Evolutionary conservation across 2,797 vertebrate genomes (phyloP).

Genomic region (Neopelma chrysocephalum): DNA sequence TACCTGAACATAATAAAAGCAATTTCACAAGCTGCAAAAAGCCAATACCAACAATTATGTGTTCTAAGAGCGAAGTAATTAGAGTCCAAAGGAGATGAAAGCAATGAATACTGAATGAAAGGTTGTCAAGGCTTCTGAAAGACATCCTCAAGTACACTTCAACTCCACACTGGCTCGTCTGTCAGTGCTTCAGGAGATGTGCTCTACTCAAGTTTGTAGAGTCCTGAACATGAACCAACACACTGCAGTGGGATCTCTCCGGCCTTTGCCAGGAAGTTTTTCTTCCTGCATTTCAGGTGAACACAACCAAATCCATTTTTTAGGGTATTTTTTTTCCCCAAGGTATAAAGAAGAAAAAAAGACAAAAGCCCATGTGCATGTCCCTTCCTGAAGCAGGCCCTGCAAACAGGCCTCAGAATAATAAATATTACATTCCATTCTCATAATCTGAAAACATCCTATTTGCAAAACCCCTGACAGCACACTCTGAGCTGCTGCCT

Average conservation of each 20-base stretch:
- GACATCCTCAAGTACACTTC: background rate
- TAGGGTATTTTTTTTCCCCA: fast-evolving
- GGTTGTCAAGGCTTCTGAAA: background rate
- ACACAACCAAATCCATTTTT: background rate
- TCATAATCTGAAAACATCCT: background rate
- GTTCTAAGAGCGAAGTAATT: slow-evolving; percentile 19
- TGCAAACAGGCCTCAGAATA: background rate
- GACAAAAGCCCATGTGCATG: background rate
- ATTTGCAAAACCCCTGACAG: background rate
- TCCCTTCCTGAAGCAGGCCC: background rate
- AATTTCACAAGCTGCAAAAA: slow-evolving; percentile 16
- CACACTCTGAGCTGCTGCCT: background rate
- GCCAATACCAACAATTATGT: background rate
- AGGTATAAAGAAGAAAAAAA: background rate
- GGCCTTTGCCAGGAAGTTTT: background rate
- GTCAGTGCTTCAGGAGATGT: background rate
- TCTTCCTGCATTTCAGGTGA: background rate
- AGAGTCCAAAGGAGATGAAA: slow-evolving; percentile 43
- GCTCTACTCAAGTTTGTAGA: fast-evolving
- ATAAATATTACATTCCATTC: background rate
- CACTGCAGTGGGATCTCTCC: background rate
- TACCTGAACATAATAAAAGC: background rate
- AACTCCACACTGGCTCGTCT: background rate
- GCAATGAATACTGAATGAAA: slow-evolving; percentile 21
- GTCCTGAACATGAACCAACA: background rate